phyloP scores from a whole-genome alignment of 2,888 invertebrate genomes.

The Nipponacmea schrenckii region DNA sequence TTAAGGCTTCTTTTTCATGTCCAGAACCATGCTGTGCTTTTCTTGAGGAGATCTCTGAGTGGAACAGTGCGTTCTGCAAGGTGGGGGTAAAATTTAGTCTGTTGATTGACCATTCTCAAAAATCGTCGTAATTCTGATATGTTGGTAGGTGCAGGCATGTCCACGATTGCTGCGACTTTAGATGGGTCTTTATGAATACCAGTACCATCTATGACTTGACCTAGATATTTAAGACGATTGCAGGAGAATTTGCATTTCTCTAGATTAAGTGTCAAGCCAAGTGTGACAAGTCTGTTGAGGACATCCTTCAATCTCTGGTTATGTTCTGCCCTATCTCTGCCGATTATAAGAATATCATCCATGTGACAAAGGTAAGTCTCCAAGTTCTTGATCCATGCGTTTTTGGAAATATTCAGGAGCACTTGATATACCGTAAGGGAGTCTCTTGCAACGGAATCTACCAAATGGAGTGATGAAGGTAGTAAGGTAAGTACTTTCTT shows the following conservation, averaged over 20 bases:
- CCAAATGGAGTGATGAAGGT: conserved; percentile 41
- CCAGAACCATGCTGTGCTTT: not conserved
- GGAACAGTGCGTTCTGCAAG: not conserved
- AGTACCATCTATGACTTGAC: conserved; percentile 18
- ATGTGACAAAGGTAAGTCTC: conserved; percentile 29
- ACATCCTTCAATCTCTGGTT: no score
- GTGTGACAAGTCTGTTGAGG: conserved; percentile 10
- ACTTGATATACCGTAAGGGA: conserved; percentile 48
- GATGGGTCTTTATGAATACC: conserved; percentile 25
- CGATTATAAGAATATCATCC: conserved; percentile 31
- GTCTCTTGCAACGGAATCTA: conserved; percentile 28
- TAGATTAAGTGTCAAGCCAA: conserved; percentile 25
- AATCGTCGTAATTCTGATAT: not conserved
- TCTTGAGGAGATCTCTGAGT: not conserved
- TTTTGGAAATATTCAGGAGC: conserved; percentile 68
- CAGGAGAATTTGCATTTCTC: conserved; percentile 30
- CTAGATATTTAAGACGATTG: conserved; percentile 23
- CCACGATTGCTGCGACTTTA: not conserved
- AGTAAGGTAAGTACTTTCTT: conserved; percentile 22
- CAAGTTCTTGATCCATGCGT: conserved; percentile 48
- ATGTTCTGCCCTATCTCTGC: not conserved
- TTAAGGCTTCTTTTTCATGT: not conserved
- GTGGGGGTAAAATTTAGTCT: not conserved
- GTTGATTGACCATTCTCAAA: not conserved
- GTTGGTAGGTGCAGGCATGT: not conserved